phyloP scores from a whole-genome alignment of 2,113 vertebrate genomes.

The Ciconia stormi region DNA sequence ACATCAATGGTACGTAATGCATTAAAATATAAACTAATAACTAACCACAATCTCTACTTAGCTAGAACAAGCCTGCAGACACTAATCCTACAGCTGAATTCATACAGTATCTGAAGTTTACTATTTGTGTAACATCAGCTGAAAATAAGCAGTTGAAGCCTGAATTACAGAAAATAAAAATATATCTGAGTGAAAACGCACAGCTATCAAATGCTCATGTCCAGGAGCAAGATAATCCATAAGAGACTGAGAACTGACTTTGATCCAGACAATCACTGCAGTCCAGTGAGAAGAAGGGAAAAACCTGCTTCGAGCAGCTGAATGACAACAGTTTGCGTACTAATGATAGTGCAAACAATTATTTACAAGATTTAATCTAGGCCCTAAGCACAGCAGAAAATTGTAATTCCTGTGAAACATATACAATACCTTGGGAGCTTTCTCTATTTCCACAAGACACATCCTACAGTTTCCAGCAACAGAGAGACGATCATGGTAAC shows the following conservation, averaged over 20 bases:
- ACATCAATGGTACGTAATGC: neutral
- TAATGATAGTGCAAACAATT: neutral
- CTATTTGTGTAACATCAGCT: neutral
- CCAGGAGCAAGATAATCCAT: neutral
- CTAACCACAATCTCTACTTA: neutral
- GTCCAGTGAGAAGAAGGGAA: neutral
- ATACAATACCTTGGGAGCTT: conserved; percentile 87
- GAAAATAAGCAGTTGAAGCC: neutral
- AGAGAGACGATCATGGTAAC: conserved; percentile 93
- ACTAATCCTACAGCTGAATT: neutral
- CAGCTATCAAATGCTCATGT: neutral
- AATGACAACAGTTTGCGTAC: neutral
- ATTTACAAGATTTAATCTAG: neutral
- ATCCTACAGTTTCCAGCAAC: conserved; percentile 95
- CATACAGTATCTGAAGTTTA: neutral
- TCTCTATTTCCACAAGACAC: conserved; percentile 97
- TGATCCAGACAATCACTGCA: neutral
- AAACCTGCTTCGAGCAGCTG: neutral
- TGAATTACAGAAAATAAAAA: neutral
- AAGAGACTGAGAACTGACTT: neutral
- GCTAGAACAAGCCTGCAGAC: neutral
- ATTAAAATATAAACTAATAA: neutral
- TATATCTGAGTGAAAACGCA: neutral
- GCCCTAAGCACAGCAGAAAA: neutral
- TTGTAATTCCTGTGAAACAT: neutral